phyloP scores from a whole-genome alignment of 2,888 invertebrate genomes.

The Agrilus mali region DNA sequence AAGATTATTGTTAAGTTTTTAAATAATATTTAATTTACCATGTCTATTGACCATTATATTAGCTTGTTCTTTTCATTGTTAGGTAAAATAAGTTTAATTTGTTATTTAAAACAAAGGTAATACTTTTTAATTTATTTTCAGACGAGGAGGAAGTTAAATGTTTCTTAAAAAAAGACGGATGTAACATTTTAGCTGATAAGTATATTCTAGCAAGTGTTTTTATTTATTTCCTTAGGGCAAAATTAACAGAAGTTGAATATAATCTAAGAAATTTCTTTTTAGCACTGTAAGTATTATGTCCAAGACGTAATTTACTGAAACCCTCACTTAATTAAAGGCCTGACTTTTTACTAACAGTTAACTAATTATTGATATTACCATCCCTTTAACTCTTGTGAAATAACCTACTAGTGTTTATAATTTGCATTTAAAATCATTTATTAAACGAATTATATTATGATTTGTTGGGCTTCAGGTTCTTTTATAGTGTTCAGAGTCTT shows the following conservation, averaged over 20 bases:
- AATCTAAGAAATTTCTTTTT: slow-evolving; percentile 39
- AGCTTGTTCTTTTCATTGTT: slow-evolving; percentile 12
- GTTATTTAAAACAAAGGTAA: no score
- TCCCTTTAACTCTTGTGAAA: no score
- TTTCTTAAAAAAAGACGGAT: slow-evolving; percentile 36
- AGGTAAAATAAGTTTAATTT: slow-evolving; percentile 7
- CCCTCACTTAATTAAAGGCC: not conserved
- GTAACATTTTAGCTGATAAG: slow-evolving; percentile 40
- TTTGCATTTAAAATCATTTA: no score
- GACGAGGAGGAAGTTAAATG: slow-evolving; percentile 29
- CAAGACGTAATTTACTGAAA: not conserved
- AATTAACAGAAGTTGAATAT: slow-evolving; percentile 33
- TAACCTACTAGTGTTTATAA: no score
- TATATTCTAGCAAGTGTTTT: slow-evolving; percentile 44
- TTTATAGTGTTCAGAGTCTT: no score
- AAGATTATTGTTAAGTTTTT: no score
- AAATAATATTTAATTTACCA: not conserved
- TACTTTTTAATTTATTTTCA: slow-evolving; percentile 18
- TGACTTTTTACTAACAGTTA: no score
- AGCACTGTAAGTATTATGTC: slow-evolving; percentile 36
- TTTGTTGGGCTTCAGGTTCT: no score
- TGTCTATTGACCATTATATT: slow-evolving; percentile 12
- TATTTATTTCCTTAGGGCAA: slow-evolving; percentile 41
- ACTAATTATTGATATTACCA: no score
- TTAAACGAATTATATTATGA: no score